Conservation (phyloP, 2,888 invertebrate species). For the Tricholauxania praeusta region DNA sequence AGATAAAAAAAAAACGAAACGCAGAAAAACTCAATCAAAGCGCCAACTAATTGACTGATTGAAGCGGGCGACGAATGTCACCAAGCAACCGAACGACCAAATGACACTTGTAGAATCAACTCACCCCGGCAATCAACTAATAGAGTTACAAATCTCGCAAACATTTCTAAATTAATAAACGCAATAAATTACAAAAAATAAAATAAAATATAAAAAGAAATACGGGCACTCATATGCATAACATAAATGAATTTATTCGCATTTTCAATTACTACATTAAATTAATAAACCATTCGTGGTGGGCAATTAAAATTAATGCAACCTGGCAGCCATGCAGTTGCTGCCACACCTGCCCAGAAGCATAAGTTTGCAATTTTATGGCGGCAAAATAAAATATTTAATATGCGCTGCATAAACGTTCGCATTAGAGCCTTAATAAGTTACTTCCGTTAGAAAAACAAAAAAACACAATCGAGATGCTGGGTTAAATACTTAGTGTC, state of each 20-base stretch:
- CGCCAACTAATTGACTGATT: constrained; percentile 30
- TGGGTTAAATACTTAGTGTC: too few relatives aligned
- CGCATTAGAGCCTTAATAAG: too few relatives aligned
- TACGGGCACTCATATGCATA: background rate
- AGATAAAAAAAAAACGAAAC: too few relatives aligned
- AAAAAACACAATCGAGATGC: too few relatives aligned
- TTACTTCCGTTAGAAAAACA: too few relatives aligned
- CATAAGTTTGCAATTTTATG: too few relatives aligned
- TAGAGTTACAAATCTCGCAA: constrained; percentile 22
- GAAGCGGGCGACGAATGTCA: constrained; percentile 21
- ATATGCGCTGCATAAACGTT: too few relatives aligned
- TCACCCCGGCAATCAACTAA: background rate
- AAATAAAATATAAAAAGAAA: background rate
- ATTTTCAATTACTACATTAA: constrained; percentile 17
- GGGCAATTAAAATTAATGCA: constrained; percentile 14
- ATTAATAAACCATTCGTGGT: constrained; percentile 9
- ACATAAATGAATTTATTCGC: constrained; percentile 1
- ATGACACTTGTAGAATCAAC: background rate
- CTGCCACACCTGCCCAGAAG: too few relatives aligned
- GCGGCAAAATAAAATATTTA: too few relatives aligned
- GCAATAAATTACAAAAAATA: constrained; percentile 15
- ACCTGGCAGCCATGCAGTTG: background rate
- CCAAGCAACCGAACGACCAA: too few relatives aligned
- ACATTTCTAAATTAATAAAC: constrained; percentile 17
- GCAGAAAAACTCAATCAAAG: constrained; percentile 13